These are phyloP conservation scores for Nemapogon koenigi DNA, from an alignment of 2,888 invertebrate genomes.

Conservation along the genomic window DNA sequence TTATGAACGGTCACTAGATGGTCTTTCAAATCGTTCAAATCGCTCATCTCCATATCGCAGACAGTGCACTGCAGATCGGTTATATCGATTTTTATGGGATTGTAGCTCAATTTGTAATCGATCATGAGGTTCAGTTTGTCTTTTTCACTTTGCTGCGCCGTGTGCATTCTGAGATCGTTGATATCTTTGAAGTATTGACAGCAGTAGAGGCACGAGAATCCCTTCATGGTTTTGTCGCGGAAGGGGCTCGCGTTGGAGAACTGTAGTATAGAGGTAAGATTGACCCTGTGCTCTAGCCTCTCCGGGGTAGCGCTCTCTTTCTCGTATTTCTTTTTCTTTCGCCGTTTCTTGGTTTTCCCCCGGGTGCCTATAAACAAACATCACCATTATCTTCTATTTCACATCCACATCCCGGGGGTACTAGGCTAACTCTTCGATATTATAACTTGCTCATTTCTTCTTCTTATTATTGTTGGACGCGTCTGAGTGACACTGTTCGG, in stretches of 20 bases:
- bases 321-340: constrained; percentile 42
- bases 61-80: constrained; percentile 42
- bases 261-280: constrained; percentile 51
- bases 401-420: too few species aligned
- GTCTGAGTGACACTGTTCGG: background rate
- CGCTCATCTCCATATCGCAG: constrained; percentile 37
- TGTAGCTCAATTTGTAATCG: constrained; percentile 55
- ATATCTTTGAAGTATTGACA: constrained; percentile 39
- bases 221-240: constrained; percentile 47
- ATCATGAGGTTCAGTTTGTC: constrained; percentile 51
- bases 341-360: constrained; percentile 36
- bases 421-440: background rate
- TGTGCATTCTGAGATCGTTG: constrained; percentile 40
- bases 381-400: constrained; percentile 50
- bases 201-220: constrained; percentile 57
- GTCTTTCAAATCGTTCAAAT: constrained; percentile 43
- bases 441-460: background rate
- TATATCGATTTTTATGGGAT: constrained; percentile 53
- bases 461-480: background rate
- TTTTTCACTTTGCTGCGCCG: constrained; percentile 41
- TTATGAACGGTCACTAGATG: constrained; percentile 38
- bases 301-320: constrained; percentile 53
- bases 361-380: constrained; percentile 59
- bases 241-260: constrained; percentile 56
- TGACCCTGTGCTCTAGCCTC: constrained; percentile 54